Percentiles rank a stretch among this genome's conserved stretches.
These are phyloP conservation scores for Gonatopus flavifemur DNA, from an alignment of 1,140 invertebrate species.

Conservation along the genomic window DNA sequence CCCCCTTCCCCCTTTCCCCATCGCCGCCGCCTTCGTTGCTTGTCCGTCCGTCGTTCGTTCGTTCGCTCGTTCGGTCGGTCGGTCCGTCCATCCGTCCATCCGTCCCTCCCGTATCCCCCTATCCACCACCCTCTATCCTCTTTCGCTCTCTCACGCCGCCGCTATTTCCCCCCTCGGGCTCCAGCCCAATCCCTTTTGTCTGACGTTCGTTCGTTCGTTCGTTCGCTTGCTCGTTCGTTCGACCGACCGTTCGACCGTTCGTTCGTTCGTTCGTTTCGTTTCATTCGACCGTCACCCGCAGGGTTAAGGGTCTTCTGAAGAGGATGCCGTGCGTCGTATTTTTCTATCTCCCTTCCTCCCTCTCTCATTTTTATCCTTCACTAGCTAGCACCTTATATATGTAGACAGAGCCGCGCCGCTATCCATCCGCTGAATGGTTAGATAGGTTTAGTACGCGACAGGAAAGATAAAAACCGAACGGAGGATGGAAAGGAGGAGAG, in stretches of 20 bases:
- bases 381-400: conserved; percentile 3
- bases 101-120: not conserved
- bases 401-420: too few species aligned
- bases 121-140: not conserved
- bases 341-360: not conserved
- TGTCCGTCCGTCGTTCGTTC: conserved; percentile 2
- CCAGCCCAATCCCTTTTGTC: conserved; percentile 29
- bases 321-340: conserved; percentile 24
- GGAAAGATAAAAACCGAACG: too few species aligned
- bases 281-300: conserved; percentile 50
- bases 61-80: conserved; percentile 8
- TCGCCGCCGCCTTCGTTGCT: conserved; percentile 6
- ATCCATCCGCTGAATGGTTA: too few species aligned
- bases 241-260: conserved; percentile 35
- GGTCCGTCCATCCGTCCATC: not conserved
- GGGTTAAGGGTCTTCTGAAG: conserved; percentile 53
- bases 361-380: not conserved
- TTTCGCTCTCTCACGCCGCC: not conserved
- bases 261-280: conserved; percentile 5
- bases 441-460: too few species aligned
- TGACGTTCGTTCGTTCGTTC: conserved; percentile 11
- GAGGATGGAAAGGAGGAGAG: not conserved
- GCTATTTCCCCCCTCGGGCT: conserved; percentile 1
- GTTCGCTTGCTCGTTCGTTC: conserved; percentile 11
- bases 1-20: conserved; percentile 15